Base-by-base conservation (phyloP, 2,797 vertebrate genomes). In the Acrossocheilus fasciatus region DNA sequence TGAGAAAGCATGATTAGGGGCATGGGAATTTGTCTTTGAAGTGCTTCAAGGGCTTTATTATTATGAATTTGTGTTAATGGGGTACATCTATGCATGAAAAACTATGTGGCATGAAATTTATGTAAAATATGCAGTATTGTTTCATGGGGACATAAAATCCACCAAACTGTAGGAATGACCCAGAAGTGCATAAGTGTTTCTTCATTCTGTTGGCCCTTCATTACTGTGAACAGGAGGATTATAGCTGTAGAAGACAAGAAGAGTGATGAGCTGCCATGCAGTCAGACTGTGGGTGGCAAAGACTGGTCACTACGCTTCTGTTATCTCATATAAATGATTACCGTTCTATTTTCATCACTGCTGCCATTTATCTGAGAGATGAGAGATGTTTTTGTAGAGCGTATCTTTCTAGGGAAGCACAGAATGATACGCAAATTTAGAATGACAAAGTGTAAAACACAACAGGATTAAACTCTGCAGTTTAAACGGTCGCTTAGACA, bases 261-360 rank as follows among this genome's bases (percentile, higher is more conserved):
- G 82, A 84, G 57, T 66, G 72, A 76, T 84, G 57, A 76, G 43
- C 72, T 84, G 72, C 72, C 82, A 84, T 36, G n/a, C 26, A 64
- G 8, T 76, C 72, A 75, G 72, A 66, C 82, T 75, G 43, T 74
- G 57, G 72, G 72, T 84, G 72, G 72, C 72, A 76, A 66, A 75
- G 74, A 54, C 83, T 41, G 83, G 83, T 84, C 74, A 84, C 74
- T 78, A 78, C 17, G 2, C 73, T 52, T 84, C 59, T 52, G 34
- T 54, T 78, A 84, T 78, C 74, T 84, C 74, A 57, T 84, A 54
- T 68, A 84, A 84, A 78, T 84, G 47, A 84, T 78, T 77, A 84
- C 62, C 74, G 45, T 84, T 84, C 83, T 84, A 69, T 84, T 84
- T 84, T 84, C 83, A 78, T 77, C 62, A 77, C 47, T 57, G 45